Conservation (phyloP, 1,140 invertebrate genomes). For the Drosophila santomea region DNA sequence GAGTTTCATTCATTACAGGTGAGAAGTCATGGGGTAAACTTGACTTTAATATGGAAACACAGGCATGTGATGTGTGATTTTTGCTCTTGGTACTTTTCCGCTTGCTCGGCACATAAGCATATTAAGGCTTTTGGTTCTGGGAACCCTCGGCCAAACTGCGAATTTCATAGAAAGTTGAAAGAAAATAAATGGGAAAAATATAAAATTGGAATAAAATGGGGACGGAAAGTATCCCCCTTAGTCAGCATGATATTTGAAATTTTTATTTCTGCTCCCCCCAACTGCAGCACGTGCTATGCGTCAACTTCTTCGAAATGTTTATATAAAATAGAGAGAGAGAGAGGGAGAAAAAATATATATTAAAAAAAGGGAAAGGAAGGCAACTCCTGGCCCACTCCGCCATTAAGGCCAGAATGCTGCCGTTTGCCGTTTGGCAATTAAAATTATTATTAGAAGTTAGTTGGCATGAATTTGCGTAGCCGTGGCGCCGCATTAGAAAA, state of each 20-base stretch:
- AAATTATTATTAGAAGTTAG: conserved; percentile 83
- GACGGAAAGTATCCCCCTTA: conserved; percentile 55
- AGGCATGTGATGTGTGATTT: conserved; percentile 31
- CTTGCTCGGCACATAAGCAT: conserved; percentile 48
- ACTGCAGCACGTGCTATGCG: conserved; percentile 47
- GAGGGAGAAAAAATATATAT: conserved; percentile 29
- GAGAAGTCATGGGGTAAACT: conserved; percentile 10
- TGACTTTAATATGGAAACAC: neutral
- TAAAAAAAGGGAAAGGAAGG: conserved; percentile 19
- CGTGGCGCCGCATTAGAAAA: conserved; percentile 71
- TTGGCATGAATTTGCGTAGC: conserved; percentile 70
- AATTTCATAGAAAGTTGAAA: conserved; percentile 48
- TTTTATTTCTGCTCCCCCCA: conserved; percentile 27
- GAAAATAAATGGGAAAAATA: conserved; percentile 11
- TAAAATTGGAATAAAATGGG: conserved; percentile 44
- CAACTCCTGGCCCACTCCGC: conserved; percentile 1
- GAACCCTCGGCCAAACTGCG: neutral
- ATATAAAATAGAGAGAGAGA: conserved; percentile 27
- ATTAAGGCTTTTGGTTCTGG: conserved; percentile 24
- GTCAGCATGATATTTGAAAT: conserved; percentile 73
- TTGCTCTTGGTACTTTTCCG: conserved; percentile 26
- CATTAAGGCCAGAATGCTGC: conserved; percentile 56
- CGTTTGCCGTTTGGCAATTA: conserved; percentile 80
- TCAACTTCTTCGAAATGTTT: conserved; percentile 57
- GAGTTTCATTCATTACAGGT: conserved; percentile 24